Evolutionary conservation across 64 coral and sea anemone species (phyloP), one percentile per base, ranked within the genome.

Genomic region (Catalaphyllia jardinei): DNA sequence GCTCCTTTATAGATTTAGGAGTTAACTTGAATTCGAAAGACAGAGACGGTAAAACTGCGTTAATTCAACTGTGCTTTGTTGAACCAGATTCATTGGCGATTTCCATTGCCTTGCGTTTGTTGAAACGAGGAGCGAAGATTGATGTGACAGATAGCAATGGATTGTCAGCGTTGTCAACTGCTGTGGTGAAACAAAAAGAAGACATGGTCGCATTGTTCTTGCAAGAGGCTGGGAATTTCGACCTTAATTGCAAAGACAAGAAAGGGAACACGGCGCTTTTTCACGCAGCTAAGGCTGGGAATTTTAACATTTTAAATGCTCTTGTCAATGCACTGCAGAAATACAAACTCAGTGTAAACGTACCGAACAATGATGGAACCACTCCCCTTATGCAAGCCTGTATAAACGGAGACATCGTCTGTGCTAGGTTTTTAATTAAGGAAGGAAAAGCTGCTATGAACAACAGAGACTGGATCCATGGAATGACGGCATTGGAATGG

Each of bases 311-410:
- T 73, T 71, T 98, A 60, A 88, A 69, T 42, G 79, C 54, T 18
- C 10, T 98, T 18, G 49, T 94, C 54, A 64, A 30, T 75, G 77
- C 74, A 18, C 60, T 94, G n/a, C 49, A 49, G 31, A 94, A 89
- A n/a, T 98, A 89, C 57, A 78, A 90, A 78, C 82, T 98, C 0
- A 92, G 89, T 79, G 92, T 98, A 30, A 93, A 98, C 89, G 83
- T 90, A n/a, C 2, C 92, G 10, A 92, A 98, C 69, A 92, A 92
- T 24, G 16, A 89, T 18, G 96, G 96, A 14, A 33, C 78, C 20
- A 98, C 92, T 8, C 93, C 96, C 1, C 38, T 98, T 9, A 98
- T 98, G 31, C 86, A 89, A 51, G 96, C 96, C 13, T 75, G 89
- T 24, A 86, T 89, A 52, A 69, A 62, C 2, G 80, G 89, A 1